A percentile compares a stretch with the other conserved stretches of the same genome.
phyloP scores from a whole-genome alignment of 2,888 invertebrate genomes.

The Ecdyonurus torrentis region DNA sequence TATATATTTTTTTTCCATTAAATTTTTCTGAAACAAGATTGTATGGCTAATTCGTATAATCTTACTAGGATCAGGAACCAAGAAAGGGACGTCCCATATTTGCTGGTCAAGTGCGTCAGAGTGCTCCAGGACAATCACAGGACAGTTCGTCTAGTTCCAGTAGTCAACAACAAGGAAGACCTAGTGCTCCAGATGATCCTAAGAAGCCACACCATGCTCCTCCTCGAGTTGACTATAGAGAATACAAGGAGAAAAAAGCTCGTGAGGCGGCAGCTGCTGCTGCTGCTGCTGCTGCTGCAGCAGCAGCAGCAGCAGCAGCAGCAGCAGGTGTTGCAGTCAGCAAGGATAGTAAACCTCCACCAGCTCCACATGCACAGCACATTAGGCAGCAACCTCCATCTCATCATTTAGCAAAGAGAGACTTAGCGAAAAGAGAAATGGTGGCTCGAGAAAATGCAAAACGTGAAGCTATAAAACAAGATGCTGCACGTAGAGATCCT shows the following conservation, averaged over 20 bases:
- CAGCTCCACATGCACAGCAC: conserved; percentile 16
- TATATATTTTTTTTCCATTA: neutral
- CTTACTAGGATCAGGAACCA: conserved; percentile 6
- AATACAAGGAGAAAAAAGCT: conserved; percentile 45
- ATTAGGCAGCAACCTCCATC: conserved; percentile 13
- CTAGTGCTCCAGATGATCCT: conserved; percentile 5
- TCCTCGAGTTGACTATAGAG: conserved; percentile 29
- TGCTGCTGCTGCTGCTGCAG: conserved; percentile 17
- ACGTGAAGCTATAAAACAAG: conserved; percentile 7
- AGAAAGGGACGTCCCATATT: neutral
- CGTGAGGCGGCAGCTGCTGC: conserved; percentile 29
- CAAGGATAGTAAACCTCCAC: conserved; percentile 15
- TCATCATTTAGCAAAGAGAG: neutral
- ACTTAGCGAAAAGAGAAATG: neutral
- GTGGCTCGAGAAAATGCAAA: neutral
- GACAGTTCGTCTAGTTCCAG: neutral
- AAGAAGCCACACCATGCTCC: conserved; percentile 6
- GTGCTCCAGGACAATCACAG: neutral
- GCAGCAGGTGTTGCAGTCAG: conserved; percentile 12
- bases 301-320: conserved; percentile 24
- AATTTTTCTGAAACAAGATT: no score
- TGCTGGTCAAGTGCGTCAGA: neutral
- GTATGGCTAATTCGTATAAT: no score
- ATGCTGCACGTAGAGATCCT: conserved; percentile 2
- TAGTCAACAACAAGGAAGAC: neutral